A percentile compares a stretch with the other conserved stretches of the same genome.
These are phyloP conservation scores for Eulemur macaco DNA, from an alignment of 2,113 vertebrate species.

Conservation along the genomic window DNA sequence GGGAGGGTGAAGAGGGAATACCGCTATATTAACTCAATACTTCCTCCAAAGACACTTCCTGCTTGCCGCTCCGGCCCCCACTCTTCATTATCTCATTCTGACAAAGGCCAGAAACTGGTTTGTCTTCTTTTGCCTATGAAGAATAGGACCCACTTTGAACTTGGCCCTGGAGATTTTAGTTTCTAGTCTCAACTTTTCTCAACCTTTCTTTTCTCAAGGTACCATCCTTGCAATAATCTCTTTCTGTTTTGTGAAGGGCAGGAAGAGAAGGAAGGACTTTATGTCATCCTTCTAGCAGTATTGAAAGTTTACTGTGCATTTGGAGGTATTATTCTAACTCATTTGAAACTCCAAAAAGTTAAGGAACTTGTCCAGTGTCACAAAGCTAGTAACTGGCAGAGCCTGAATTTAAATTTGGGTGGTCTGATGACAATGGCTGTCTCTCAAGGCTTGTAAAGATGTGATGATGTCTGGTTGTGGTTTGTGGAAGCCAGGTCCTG, in stretches of 20 bases:
- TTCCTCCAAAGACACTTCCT: background rate
- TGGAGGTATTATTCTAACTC: background rate
- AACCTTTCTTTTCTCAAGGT: background rate
- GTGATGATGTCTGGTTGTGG: background rate
- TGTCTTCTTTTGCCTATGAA: background rate
- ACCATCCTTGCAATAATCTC: background rate
- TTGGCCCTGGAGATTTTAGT: background rate
- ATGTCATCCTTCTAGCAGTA: background rate
- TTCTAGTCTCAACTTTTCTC: background rate
- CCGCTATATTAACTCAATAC: background rate
- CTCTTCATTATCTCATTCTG: background rate
- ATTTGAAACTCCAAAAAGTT: background rate
- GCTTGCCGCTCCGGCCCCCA: accelerated
- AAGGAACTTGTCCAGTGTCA: background rate
- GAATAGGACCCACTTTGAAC: background rate
- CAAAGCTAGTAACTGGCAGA: background rate
- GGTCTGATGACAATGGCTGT: background rate
- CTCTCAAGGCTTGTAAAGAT: background rate
- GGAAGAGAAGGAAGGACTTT: background rate
- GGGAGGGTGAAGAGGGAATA: background rate
- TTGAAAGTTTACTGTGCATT: background rate
- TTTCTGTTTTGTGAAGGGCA: background rate
- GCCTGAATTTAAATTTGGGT: background rate
- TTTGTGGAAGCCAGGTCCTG: background rate
- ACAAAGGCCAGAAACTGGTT: background rate